Evolutionary conservation across 2,113 vertebrate species (phyloP), one percentile per base, ranked within the genome.

Genomic region (Muntiacus muntjak): DNA sequence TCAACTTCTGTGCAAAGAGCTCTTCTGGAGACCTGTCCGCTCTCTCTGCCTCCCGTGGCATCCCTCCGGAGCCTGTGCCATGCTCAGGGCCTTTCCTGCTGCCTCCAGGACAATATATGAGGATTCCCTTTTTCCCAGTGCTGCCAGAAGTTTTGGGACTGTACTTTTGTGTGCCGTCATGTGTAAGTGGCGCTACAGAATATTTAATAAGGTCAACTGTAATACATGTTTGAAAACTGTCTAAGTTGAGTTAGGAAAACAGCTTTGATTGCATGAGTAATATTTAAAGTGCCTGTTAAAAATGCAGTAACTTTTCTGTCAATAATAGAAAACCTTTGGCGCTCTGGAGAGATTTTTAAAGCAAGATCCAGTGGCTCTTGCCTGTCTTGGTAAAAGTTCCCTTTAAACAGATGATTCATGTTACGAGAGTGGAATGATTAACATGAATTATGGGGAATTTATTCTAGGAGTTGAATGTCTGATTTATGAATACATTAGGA

Each of bases 261-360:
- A 99, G 98, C 98, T 98, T 98, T 98, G 98, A 99, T 99, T 99
- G 98, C 98, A 97, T 98, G 98, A 99, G 98, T 98, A 99, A 98
- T 98, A 98, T 98, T 98, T 98, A 96, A 94, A 98, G 93, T 97
- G 91, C 87, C 93, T 97, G 95, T 92, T 98, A 98, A 98, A 98
- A 98, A 98, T 96, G 93, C 90, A 98, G 95, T 93, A 98, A 99
- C 98, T 98, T 98, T 98, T 96, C 95, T 98, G 96, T 98, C 95
- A 97, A 93, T 95, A 97, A 64, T 97, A 98, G 95, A 98, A 98
- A 99, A 97, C 71, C 96, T 96, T 96, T 94, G 98, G 98, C 98
- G 94, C 97, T 97, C 96, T 64, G 92, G 97, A 98, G 97, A 98
- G 82, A 57, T 98, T 98, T 98, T 98, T 97, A 97, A 97, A 96